Evolutionary conservation across 2,797 vertebrate species (phyloP).

Genomic region (Sphaeramia orbicularis): DNA sequence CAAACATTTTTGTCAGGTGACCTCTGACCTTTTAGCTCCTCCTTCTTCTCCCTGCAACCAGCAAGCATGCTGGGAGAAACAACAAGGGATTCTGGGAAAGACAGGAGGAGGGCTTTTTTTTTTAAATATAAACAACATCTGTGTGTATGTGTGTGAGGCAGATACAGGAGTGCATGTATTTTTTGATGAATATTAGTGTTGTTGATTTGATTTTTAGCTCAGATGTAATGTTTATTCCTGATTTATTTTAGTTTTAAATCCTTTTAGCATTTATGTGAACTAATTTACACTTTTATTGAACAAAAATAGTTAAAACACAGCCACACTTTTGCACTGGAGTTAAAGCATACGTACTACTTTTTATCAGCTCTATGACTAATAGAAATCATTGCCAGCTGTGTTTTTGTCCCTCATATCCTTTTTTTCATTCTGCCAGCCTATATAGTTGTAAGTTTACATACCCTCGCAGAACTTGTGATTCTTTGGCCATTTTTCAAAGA

Average conservation of each 20-base stretch:
- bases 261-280: no score
- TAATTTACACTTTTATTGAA: no score
- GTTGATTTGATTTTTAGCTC: conserved; percentile 23
- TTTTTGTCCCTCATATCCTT: no score
- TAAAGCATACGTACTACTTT: no score
- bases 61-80: conserved; percentile 74
- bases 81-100: conserved; percentile 82
- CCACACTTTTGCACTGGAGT: no score
- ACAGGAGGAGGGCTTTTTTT: conserved; percentile 58
- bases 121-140: conserved; percentile 72
- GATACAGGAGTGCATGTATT: conserved; percentile 12
- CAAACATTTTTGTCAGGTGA: conserved; percentile 51
- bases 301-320: no score
- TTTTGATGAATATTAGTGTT: conserved; percentile 4
- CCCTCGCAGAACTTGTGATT: no score
- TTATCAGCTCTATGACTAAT: no score
- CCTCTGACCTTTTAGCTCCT: conserved; percentile 61
- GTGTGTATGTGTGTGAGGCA: conserved; percentile 46
- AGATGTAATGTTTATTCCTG: conserved; percentile 15
- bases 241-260: neutral
- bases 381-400: neutral
- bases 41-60: conserved; percentile 59
- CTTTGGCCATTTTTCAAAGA: no score
- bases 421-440: neutral
- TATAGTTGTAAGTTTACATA: no score